Conservation (phyloP, 2,888 invertebrate species). For the Pharmacophagus antenor region DNA sequence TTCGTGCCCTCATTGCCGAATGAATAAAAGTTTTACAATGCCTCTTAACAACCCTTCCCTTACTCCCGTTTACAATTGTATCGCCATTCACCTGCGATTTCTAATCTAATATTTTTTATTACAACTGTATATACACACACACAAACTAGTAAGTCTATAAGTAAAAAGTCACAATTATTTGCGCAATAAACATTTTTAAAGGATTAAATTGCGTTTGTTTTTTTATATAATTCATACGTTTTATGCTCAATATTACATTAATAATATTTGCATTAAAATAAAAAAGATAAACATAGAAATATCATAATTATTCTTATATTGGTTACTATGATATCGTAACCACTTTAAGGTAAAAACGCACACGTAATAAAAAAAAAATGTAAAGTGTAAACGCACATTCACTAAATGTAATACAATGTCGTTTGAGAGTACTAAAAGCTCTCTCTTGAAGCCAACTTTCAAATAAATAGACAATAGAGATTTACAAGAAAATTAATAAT, state of each 20-base stretch:
- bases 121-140: no score
- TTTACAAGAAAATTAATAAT: constrained; percentile 7
- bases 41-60: neutral
- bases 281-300: no score
- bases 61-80: neutral
- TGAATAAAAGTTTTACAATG: constrained; percentile 4
- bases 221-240: no score
- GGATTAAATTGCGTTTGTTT: no score
- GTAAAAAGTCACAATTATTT: neutral
- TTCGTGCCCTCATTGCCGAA: constrained; percentile 2
- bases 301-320: neutral
- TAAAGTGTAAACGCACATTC: neutral
- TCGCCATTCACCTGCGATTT: neutral
- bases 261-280: no score
- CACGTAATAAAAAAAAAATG: neutral
- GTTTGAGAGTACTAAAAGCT: constrained; percentile 18
- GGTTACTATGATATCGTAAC: neutral
- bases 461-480: constrained; percentile 20
- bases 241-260: no score
- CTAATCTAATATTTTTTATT: neutral
- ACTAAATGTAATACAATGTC: neutral
- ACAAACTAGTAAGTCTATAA: neutral
- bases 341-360: neutral
- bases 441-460: constrained; percentile 4
- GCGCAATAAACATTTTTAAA: no score